Percentiles rank a stretch among this genome's conserved stretches.
Conservation (phyloP, 2,888 invertebrate species). For the Malthinus flaveolus region DNA sequence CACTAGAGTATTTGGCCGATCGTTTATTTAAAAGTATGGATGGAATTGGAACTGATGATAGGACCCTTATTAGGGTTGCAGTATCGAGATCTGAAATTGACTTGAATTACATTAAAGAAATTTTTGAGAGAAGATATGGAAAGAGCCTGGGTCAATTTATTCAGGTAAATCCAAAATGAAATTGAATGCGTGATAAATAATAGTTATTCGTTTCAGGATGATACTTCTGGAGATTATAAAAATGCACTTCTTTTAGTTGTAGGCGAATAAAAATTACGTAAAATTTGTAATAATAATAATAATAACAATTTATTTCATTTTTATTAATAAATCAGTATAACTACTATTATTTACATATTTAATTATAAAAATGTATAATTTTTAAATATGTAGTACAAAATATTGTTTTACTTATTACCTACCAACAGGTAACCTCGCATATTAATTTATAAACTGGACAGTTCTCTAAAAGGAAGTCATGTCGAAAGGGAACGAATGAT, state of each 20-base stretch:
- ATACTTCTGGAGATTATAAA: constrained; percentile 85
- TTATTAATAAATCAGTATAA: neutral
- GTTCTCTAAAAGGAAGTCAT: no score
- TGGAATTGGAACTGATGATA: constrained; percentile 86
- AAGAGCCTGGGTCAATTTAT: constrained; percentile 79
- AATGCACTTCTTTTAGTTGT: constrained; percentile 75
- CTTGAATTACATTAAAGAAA: constrained; percentile 79
- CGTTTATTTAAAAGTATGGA: constrained; percentile 86
- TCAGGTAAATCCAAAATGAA: constrained; percentile 59
- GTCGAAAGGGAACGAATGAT: no score
- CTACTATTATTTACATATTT: neutral
- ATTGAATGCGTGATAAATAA: neutral
- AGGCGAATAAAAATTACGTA: constrained; percentile 14
- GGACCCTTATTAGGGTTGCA: constrained; percentile 81
- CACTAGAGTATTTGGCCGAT: constrained; percentile 80
- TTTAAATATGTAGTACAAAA: no score
- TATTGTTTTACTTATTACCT: no score
- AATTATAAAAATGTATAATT: neutral
- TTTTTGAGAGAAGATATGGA: constrained; percentile 73
- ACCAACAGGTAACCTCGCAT: no score
- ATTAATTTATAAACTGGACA: no score
- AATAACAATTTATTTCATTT: neutral
- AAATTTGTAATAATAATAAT: no score
- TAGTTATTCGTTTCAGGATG: constrained; percentile 64
- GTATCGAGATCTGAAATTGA: constrained; percentile 84